Conservation (phyloP, 2,888 invertebrate species). For the Lottia scabra region DNA sequence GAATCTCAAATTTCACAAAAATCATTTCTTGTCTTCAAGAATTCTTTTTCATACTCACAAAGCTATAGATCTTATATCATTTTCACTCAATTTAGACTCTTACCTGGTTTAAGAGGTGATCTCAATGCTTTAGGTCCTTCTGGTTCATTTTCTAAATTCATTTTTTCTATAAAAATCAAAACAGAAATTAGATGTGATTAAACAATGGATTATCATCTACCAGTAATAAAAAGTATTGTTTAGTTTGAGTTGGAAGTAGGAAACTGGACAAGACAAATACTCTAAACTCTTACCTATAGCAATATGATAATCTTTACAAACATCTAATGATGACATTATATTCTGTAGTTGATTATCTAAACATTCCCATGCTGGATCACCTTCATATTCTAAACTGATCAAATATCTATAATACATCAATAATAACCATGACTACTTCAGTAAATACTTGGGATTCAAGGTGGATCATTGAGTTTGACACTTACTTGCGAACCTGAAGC, state of each 20-base stretch:
- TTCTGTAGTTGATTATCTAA: slow-evolving; percentile 87
- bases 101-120: neutral
- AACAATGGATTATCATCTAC: too few relatives aligned
- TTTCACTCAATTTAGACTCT: too few relatives aligned
- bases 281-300: slow-evolving; percentile 42
- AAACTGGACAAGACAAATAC: too few relatives aligned
- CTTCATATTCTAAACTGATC: slow-evolving; percentile 72
- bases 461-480: too few relatives aligned
- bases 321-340: slow-evolving; percentile 70
- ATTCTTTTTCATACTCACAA: neutral
- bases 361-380: slow-evolving; percentile 97
- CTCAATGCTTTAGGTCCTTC: neutral
- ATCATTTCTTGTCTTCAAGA: too few relatives aligned
- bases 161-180: neutral
- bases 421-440: too few relatives aligned
- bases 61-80: neutral
- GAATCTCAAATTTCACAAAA: too few relatives aligned
- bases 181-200: too few relatives aligned
- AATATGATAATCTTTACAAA: slow-evolving; percentile 77
- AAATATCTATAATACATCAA: slow-evolving; percentile 53
- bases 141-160: neutral
- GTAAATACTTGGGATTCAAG: too few relatives aligned
- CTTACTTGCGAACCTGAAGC: too few relatives aligned
- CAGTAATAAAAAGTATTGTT: too few relatives aligned
- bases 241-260: neutral